Percentiles rank a stretch among this genome's conserved stretches.
These are phyloP conservation scores for Falco columbarius DNA, from an alignment of 2,797 vertebrate species.

Conservation along the genomic window DNA sequence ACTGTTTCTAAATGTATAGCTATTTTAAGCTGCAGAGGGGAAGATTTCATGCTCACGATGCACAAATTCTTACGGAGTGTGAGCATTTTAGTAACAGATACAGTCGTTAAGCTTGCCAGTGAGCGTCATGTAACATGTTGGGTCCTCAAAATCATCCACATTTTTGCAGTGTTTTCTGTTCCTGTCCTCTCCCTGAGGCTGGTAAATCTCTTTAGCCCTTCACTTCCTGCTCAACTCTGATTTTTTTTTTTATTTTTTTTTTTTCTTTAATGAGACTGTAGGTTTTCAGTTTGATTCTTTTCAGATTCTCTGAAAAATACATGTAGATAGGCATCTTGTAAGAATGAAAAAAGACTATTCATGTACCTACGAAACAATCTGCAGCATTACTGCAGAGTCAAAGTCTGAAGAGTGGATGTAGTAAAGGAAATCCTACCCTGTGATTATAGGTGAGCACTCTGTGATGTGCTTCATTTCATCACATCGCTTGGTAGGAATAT, in stretches of 20 bases:
- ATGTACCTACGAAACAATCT: background rate
- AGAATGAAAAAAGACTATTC: background rate
- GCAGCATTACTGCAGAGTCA: background rate
- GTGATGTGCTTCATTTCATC: background rate
- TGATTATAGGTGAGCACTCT: background rate
- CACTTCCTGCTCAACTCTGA: background rate
- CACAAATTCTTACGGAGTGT: background rate
- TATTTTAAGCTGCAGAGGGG: background rate
- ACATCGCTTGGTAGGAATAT: background rate
- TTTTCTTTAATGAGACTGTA: background rate
- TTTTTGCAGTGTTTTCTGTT: background rate
- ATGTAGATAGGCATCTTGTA: background rate
- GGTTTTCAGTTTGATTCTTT: background rate
- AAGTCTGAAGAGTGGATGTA: background rate
- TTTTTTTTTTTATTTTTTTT: background rate
- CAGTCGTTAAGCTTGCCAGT: background rate
- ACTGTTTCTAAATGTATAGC: background rate
- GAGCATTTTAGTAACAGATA: slow-evolving; percentile 31
- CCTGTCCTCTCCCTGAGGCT: background rate
- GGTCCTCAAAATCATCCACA: background rate
- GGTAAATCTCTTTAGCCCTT: background rate
- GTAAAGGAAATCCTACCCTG: background rate
- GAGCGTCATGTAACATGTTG: background rate
- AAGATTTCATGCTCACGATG: background rate
- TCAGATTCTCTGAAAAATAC: background rate